Percentiles rank a stretch among this genome's conserved stretches.
phyloP scores from a whole-genome alignment of 2,113 vertebrate genomes.

The Otolemur garnettii region DNA sequence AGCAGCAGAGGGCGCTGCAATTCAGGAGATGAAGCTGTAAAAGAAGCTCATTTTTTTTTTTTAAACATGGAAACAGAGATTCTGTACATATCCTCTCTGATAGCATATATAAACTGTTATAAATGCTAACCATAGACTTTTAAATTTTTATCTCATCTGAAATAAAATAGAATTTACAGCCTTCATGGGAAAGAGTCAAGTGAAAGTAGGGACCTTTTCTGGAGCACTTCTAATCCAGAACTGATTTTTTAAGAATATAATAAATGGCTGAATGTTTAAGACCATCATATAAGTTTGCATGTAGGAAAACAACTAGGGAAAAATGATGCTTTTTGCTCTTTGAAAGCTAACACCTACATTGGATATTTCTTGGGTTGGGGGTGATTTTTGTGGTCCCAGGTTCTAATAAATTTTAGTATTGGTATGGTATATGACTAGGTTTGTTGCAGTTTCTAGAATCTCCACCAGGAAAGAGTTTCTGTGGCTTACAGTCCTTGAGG shows the following conservation, averaged over 20 bases:
- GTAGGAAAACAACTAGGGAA: background rate
- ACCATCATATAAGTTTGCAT: background rate
- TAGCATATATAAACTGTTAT: background rate
- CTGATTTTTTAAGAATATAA: constrained; percentile 3
- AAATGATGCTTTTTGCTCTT: background rate
- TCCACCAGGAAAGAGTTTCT: background rate
- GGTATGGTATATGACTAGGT: background rate
- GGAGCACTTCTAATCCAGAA: constrained; percentile 2
- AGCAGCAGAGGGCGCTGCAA: constrained; percentile 85
- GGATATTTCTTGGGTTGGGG: background rate
- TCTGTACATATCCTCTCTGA: background rate
- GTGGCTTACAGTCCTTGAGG: background rate
- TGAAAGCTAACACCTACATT: background rate
- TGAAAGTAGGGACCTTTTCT: constrained; percentile 26
- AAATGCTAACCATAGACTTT: background rate
- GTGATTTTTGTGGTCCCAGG: background rate
- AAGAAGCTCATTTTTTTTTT: background rate
- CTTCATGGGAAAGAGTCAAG: background rate
- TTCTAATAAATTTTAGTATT: background rate
- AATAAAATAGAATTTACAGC: constrained; percentile 45
- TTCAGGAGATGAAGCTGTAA: constrained; percentile 12
- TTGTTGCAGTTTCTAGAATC: constrained; percentile 36
- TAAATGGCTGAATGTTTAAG: constrained; percentile 26
- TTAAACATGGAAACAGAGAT: background rate
- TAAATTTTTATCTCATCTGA: background rate